Percentiles rank a stretch among this genome's conserved stretches.
These are phyloP conservation scores for Horisme vitalbata DNA, from an alignment of 2,888 invertebrate genomes.

Conservation along the genomic window DNA sequence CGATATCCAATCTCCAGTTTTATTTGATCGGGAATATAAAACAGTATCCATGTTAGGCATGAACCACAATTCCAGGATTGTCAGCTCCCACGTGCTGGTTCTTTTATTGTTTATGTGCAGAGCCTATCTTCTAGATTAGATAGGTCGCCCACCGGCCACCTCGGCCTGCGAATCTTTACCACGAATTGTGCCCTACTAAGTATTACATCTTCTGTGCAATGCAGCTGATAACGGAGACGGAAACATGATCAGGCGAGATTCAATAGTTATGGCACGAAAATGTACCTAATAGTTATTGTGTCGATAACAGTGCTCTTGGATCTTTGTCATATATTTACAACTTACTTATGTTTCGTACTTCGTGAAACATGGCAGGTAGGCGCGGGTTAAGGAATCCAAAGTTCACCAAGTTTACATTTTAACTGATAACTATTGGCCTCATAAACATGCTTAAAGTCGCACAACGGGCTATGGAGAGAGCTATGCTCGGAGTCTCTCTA, in stretches of 20 bases:
- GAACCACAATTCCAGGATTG: slow-evolving; percentile 26
- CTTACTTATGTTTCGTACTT: slow-evolving; percentile 9
- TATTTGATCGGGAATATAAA: slow-evolving; percentile 17
- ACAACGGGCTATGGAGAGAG: no score
- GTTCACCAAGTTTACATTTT: no score
- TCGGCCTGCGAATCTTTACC: slow-evolving; percentile 34
- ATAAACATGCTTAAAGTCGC: no score
- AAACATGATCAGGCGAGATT: slow-evolving; percentile 32
- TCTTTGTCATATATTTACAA: slow-evolving; percentile 18
- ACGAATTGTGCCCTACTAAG: slow-evolving; percentile 2
- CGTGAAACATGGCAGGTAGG: no score
- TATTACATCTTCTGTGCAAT: slow-evolving; percentile 25
- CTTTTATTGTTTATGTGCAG: slow-evolving; percentile 57
- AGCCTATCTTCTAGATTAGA: slow-evolving; percentile 52
- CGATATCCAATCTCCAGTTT: background rate
- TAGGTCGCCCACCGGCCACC: slow-evolving; percentile 63
- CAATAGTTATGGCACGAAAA: slow-evolving; percentile 30
- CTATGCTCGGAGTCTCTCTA: no score
- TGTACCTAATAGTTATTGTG: slow-evolving; percentile 19
- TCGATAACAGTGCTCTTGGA: slow-evolving; percentile 20
- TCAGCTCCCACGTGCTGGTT: slow-evolving; percentile 44
- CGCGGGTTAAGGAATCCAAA: no score
- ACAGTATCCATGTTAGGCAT: slow-evolving; percentile 26
- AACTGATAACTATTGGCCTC: no score
- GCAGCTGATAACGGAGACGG: slow-evolving; percentile 28